Evolutionary conservation across 2,797 vertebrate genomes (phyloP), one percentile per base, ranked within the genome.

Genomic region (Graptemys geographica): DNA sequence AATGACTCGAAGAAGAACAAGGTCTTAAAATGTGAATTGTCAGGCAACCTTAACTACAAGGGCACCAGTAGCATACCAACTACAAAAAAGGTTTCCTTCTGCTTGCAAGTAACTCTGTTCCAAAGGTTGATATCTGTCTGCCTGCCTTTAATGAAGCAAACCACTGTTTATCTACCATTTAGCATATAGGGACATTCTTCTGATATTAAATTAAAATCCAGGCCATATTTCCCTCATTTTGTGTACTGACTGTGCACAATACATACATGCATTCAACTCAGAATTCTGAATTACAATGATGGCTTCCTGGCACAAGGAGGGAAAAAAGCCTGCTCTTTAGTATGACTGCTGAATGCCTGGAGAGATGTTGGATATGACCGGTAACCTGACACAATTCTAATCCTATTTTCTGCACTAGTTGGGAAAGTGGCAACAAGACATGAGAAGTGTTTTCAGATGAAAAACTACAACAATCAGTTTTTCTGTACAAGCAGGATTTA

Each of bases 361-460:
- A 0, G 2, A 90, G 31, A 56, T 76, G 47, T 21, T 1, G 16
- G 62, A 41, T 72, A 86, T 11, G 52, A n/a, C 84, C 87, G 55
- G 79, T 21, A 65, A 62, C 33, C 28, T 56, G 11, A 74, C 81
- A 3, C 47, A 84, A 37, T 62, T 52, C 81, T 76, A 84, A 94
- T 47, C 83, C 8, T 12, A 47, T 90, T 90, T 86, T 83, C 76
- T 86, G 37, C 90, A 33, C 21, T 84, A 81, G 82, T 86, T 79
- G 74, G 69, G 57, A 27, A 92, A 91, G 82, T 56, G 88, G 41
- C 81, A 92, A 85, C 25, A 76, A 92, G 82, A 91, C 53, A 47
- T 2, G 19, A 88, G 47, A 59, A 87, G 79, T 23, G 25, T 47
- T 88, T 84, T 62, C 23, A 49, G 15, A 84, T 55, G 37, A 79